phyloP scores from a whole-genome alignment of 2,113 vertebrate species.

The Poicephalus meyeri region DNA sequence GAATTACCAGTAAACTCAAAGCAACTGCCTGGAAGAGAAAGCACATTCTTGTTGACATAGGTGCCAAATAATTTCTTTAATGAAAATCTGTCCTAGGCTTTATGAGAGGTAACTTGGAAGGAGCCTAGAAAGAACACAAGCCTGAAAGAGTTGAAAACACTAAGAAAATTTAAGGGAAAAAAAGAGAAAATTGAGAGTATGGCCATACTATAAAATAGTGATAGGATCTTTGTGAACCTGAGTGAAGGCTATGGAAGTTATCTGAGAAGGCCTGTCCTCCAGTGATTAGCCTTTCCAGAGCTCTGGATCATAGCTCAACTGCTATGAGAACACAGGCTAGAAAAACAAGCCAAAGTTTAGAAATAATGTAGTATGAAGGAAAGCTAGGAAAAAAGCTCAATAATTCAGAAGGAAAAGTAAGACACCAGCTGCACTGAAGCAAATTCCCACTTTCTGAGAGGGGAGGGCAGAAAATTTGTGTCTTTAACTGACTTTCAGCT shows the following conservation, averaged over 20 bases:
- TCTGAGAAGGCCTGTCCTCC: background rate
- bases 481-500: background rate
- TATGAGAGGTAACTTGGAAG: background rate
- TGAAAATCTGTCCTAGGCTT: background rate
- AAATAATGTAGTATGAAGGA: background rate
- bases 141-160: background rate
- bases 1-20: background rate
- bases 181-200: background rate
- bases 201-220: background rate
- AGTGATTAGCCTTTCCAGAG: background rate
- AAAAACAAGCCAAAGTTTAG: background rate
- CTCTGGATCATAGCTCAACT: background rate
- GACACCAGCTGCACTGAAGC: fast-evolving
- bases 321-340: background rate
- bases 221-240: background rate
- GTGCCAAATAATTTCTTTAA: background rate
- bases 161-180: background rate
- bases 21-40: background rate
- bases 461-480: background rate
- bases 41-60: background rate
- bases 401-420: background rate
- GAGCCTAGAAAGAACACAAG: background rate
- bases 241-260: background rate
- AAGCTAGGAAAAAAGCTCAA: background rate
- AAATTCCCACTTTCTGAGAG: background rate